Evolutionary conservation across 2,797 vertebrate genomes (phyloP), one percentile per base, ranked within the genome.

Genomic region (Morus bassanus): DNA sequence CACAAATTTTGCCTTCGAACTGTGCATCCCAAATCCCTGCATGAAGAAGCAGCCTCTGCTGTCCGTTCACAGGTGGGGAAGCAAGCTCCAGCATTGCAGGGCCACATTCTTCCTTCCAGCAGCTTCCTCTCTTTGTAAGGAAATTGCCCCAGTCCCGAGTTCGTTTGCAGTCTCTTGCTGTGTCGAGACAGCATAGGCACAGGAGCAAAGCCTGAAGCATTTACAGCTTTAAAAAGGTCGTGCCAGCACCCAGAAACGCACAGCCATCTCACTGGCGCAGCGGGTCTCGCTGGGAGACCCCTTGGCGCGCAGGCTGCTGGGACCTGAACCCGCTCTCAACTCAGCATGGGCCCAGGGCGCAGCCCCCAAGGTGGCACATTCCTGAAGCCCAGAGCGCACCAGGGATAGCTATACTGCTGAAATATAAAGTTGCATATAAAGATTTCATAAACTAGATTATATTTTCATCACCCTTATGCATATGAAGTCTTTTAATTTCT

Each of bases 401-500:
- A 39, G 81, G 84, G 88, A 94, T 91, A 87, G 50, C 88, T 75
- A 65, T 67, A 81, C 72, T 30, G 76, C 81, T 96, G 89, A 96
- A 96, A 97, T 85, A 77, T 91, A 95, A 94, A 95, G 67, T 57
- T 59, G 7, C n/a, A 5, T 77, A 96, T 94, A 81, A 98, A 98
- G 93, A 93, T 98, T 98, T 97, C 76, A 97, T 96, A 95, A 97
- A 93, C 76, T 91, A 88, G 95, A 97, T 98, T 97, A 98, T 96
- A 97, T 96, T 97, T 98, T 98, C 95, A 96, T 98, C 98, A 96
- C 97, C 79, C 92, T 97, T 96, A 96, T 92, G 97, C 96, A 89
- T 91, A 91, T 88, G 93, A 98, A 96, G 95, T 94, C 97, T 98
- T 98, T 98, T 94, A 94, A 96, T 96, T 97, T 97, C 96, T 93